Percentiles rank a stretch among this genome's conserved stretches.
These are phyloP conservation scores for Melipona bicolor DNA, from an alignment of 2,888 invertebrate species.

Conservation along the genomic window DNA sequence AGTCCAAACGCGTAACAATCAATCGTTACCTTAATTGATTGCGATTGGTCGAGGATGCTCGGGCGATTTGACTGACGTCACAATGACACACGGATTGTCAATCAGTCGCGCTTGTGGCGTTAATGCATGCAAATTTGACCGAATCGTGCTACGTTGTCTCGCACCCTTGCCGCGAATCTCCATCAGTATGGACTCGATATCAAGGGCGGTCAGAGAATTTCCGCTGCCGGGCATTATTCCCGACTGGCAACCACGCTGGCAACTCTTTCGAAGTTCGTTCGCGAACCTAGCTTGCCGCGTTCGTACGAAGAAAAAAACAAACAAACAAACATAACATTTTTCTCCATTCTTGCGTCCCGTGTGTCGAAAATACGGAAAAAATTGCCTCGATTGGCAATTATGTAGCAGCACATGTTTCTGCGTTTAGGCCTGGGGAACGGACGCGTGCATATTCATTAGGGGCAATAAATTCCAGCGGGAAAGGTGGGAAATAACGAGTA, in stretches of 20 bases:
- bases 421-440: background rate
- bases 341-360: background rate
- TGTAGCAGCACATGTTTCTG: too few relatives aligned
- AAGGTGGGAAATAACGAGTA: constrained; percentile 4
- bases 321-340: background rate
- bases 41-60: constrained; percentile 75
- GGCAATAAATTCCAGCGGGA: background rate
- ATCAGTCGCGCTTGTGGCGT: constrained; percentile 83
- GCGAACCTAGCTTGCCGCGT: background rate
- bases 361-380: too few relatives aligned
- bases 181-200: constrained; percentile 72
- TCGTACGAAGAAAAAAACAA: background rate
- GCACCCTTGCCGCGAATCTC: constrained; percentile 67
- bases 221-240: constrained; percentile 41
- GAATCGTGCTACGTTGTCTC: constrained; percentile 74
- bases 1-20: constrained; percentile 77
- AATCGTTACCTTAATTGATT: constrained; percentile 83
- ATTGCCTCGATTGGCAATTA: too few relatives aligned
- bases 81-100: constrained; percentile 84
- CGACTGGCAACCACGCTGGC: constrained; percentile 24
- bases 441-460: background rate
- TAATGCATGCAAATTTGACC: constrained; percentile 83
- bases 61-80: constrained; percentile 81
- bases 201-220: constrained; percentile 64
- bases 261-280: constrained; percentile 46